Conservation (phyloP, 2,888 invertebrate genomes). For the Embidobia sp. region DNA sequence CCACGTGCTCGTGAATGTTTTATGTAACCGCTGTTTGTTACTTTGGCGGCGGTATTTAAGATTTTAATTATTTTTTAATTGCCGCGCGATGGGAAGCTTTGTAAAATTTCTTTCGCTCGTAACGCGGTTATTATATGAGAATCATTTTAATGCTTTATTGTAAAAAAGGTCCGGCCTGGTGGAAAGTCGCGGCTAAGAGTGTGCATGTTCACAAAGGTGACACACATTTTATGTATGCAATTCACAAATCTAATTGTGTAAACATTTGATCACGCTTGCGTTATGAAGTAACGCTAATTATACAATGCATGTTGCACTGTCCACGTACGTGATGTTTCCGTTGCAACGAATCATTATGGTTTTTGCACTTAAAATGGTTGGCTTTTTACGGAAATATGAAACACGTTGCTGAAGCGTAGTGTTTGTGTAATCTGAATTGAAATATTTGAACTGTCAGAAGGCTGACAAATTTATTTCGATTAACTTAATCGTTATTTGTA, state of each 20-base stretch:
- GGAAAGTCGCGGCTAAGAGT: slow-evolving; percentile 1
- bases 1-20: slow-evolving; percentile 51
- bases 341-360: not conserved
- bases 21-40: slow-evolving; percentile 49
- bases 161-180: not conserved
- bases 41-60: slow-evolving; percentile 12
- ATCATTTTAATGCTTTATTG: not conserved
- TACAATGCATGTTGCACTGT: slow-evolving; percentile 27
- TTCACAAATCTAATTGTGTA: slow-evolving; percentile 40
- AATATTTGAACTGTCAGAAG: not conserved
- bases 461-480: slow-evolving; percentile 3
- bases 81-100: slow-evolving; percentile 11
- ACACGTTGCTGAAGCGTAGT: too few species aligned
- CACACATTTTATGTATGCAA: slow-evolving; percentile 38
- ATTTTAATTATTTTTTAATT: slow-evolving; percentile 44
- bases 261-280: slow-evolving; percentile 35
- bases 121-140: too few species aligned
- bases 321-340: slow-evolving; percentile 13
- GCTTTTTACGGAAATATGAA: too few species aligned
- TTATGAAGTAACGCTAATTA: slow-evolving; percentile 33
- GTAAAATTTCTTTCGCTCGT: not conserved
- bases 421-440: not conserved
- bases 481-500: not conserved
- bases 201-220: slow-evolving; percentile 21
- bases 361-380: slow-evolving; percentile 10